Evolutionary conservation across 1,140 invertebrate species (phyloP), one percentile per base, ranked within the genome.

Genomic region (Sitodiplosis mosellana): DNA sequence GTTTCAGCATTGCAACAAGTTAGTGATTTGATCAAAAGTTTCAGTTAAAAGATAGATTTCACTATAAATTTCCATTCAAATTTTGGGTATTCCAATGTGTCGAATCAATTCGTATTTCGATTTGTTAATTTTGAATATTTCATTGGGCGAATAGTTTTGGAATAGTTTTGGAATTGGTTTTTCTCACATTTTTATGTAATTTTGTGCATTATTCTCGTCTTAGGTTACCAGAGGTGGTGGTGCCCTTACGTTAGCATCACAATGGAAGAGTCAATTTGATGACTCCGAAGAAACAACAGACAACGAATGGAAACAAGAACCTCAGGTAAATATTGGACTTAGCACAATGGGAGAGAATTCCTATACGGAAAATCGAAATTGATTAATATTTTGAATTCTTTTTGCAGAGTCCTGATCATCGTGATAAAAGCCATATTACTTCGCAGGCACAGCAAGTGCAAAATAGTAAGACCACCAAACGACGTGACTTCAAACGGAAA

Each of bases 181-280:
- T n/a, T n/a, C n/a, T n/a, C n/a, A n/a, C n/a, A n/a, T n/a, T n/a
- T n/a, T n/a, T n/a, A n/a, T n/a, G n/a, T n/a, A n/a, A 18, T 18
- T 15, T 37, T 33, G 8, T 33, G 17, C 48, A 15, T 33, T 33
- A 33, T 37, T 43, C 15, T 44, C 8, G 4, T 11, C 40, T 1
- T 51, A 72, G 69, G 73, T 80, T n/a, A 83, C 80, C 0, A 76
- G 75, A 56, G 77, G 79, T 40, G 76, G 74, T 2, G 78, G 79
- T 33, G 83, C 83, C 0, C 63, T 90, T 2, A 91, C 87, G 0
- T 60, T 91, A 11, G 87, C 85, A 0, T 90, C 86, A 1, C 80
- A 90, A 55, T 93, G 89, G 89, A 91, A 92, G 59, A 90, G 85
- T 2, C 87, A 91, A 58, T 92, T 93, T 58, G 87, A 92, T 59